phyloP scores from a whole-genome alignment of 2,888 invertebrate genomes.

The Chrysodeixis includens region DNA sequence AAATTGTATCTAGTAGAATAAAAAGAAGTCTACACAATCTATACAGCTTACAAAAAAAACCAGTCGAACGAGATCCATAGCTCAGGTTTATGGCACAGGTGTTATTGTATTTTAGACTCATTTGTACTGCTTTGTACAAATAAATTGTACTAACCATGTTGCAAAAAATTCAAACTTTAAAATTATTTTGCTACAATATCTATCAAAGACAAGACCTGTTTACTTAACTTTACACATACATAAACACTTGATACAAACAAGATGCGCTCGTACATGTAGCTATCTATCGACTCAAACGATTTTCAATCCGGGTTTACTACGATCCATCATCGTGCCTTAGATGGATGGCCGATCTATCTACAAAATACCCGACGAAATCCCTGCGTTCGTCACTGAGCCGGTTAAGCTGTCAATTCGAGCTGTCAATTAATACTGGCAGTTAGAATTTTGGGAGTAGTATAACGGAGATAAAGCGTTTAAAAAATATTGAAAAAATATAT shows the following conservation, averaged over 20 bases:
- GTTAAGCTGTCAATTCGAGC: conserved; percentile 5
- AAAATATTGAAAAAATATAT: neutral
- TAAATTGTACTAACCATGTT: too few relatives aligned
- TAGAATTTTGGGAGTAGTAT: neutral
- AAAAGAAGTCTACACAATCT: too few relatives aligned
- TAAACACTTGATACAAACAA: neutral
- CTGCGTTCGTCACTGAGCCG: conserved; percentile 1
- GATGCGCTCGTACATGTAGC: neutral
- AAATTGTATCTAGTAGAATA: too few relatives aligned
- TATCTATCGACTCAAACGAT: conserved; percentile 1
- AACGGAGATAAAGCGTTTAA: neutral
- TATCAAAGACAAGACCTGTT: too few relatives aligned
- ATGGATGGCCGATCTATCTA: conserved; percentile 2
- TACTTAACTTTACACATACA: too few relatives aligned
- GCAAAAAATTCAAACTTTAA: too few relatives aligned
- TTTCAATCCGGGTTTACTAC: conserved; percentile 3
- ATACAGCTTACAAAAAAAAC: too few relatives aligned
- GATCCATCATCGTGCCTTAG: conserved; percentile 7
- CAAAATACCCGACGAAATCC: conserved; percentile 5
- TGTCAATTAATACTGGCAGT: conserved; percentile 1
- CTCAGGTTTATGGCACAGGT: too few relatives aligned
- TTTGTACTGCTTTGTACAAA: too few relatives aligned
- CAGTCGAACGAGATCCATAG: too few relatives aligned
- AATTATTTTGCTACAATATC: too few relatives aligned
- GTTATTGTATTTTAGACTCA: too few relatives aligned